phyloP scores from a whole-genome alignment of 1,140 invertebrate genomes.

The Ganaspis sp. region DNA sequence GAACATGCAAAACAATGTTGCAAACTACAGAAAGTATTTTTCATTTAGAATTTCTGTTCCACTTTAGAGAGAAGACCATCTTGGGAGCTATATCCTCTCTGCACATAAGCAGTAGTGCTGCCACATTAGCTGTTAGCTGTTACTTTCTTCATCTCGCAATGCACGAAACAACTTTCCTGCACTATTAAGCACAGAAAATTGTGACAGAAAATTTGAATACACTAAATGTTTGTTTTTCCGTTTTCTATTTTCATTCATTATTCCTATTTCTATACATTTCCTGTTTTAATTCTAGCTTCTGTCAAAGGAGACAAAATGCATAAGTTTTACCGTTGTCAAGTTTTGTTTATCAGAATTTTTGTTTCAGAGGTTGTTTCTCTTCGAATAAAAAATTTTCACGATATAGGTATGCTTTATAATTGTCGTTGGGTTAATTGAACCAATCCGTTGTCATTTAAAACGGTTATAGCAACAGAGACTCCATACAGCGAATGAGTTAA shows the following conservation, averaged over 20 bases:
- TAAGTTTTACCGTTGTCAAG: no score
- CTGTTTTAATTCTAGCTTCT: no score
- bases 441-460: not conserved
- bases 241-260: no score
- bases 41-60: not conserved
- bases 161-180: not conserved
- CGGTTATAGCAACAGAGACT: slow-evolving; percentile 18
- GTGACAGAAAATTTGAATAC: no score
- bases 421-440: not conserved
- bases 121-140: slow-evolving; percentile 18
- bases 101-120: not conserved
- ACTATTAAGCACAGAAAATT: not conserved
- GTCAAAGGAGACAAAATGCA: no score
- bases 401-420: no score
- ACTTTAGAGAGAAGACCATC: not conserved
- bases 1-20: not conserved
- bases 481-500: not conserved
- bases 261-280: no score
- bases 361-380: no score
- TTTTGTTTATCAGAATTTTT: no score
- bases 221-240: no score
- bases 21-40: slow-evolving; percentile 1
- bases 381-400: no score
- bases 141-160: not conserved
- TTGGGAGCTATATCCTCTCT: not conserved